Evolutionary conservation across 2,113 vertebrate species (phyloP).

Genomic region (Muntiacus reevesi): DNA sequence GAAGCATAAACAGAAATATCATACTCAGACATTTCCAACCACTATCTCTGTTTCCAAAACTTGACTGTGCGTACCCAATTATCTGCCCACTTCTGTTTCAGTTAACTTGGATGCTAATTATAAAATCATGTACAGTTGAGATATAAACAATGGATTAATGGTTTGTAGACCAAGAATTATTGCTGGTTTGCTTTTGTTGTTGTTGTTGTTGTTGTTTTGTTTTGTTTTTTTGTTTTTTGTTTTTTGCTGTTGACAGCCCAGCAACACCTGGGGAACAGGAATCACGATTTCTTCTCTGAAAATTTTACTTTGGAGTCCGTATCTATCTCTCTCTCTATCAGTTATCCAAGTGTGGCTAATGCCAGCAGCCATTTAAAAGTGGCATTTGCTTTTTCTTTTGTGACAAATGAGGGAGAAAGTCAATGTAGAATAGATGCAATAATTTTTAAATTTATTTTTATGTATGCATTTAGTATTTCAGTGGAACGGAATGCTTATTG

Average conservation of each 20-base stretch:
- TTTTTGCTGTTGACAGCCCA: not conserved
- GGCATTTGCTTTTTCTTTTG: not conserved
- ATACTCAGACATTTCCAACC: not conserved
- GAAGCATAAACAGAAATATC: not conserved
- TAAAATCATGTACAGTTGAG: not conserved
- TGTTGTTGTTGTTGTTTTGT: no score
- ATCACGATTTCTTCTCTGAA: not conserved
- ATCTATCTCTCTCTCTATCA: not conserved
- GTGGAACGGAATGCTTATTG: not conserved
- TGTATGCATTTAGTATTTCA: not conserved
- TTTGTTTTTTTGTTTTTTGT: not conserved
- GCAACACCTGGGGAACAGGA: not conserved
- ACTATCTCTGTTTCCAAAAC: constrained; percentile 10
- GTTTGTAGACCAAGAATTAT: not conserved
- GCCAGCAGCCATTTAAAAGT: not conserved
- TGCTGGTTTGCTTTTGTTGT: not conserved
- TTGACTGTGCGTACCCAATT: not conserved
- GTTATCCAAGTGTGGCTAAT: not conserved
- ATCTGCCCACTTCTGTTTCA: not conserved
- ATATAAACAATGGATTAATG: not conserved
- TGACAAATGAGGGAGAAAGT: not conserved
- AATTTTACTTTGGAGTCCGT: not conserved
- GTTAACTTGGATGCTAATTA: not conserved
- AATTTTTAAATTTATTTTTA: not conserved
- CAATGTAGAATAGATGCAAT: not conserved